Conservation (phyloP, 2,888 invertebrate species). For the Ctenicera cuprea region DNA sequence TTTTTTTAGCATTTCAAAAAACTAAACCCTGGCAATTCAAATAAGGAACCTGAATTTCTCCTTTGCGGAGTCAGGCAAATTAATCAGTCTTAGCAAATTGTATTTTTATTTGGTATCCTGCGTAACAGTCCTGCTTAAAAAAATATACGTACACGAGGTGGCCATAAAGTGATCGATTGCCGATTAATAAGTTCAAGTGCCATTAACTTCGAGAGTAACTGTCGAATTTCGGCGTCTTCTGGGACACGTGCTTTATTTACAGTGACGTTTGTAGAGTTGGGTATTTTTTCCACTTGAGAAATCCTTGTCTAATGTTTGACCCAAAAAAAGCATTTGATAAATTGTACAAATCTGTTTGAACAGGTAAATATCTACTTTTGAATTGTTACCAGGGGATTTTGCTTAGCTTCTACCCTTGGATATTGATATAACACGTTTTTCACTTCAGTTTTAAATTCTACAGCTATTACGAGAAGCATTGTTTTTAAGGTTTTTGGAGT, state of each 20-base stretch:
- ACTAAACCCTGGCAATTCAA: too few relatives aligned
- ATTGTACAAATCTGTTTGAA: conserved; percentile 4
- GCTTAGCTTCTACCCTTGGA: not conserved
- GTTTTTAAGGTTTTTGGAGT: too few relatives aligned
- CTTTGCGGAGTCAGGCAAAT: too few relatives aligned
- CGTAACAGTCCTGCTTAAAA: not conserved
- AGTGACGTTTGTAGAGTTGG: conserved; percentile 10
- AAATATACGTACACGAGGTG: not conserved
- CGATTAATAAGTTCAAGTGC: not conserved
- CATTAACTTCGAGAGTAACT: not conserved
- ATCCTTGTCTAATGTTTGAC: conserved; percentile 2
- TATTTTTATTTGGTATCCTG: not conserved
- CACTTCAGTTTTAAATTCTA: too few relatives aligned
- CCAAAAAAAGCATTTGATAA: conserved; percentile 4
- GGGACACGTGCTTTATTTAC: conserved; percentile 19
- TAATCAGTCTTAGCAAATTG: too few relatives aligned
- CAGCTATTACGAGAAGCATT: too few relatives aligned
- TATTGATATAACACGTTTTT: too few relatives aligned
- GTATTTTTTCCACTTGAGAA: conserved; percentile 21
- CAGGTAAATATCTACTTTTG: conserved; percentile 1
- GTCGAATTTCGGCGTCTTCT: not conserved
- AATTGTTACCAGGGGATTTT: conserved; percentile 16
- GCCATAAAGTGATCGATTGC: not conserved
- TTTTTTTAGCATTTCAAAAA: too few relatives aligned
- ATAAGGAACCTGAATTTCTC: too few relatives aligned